Conservation (phyloP, 2,888 invertebrate species). For the Diarsia mendica region DNA sequence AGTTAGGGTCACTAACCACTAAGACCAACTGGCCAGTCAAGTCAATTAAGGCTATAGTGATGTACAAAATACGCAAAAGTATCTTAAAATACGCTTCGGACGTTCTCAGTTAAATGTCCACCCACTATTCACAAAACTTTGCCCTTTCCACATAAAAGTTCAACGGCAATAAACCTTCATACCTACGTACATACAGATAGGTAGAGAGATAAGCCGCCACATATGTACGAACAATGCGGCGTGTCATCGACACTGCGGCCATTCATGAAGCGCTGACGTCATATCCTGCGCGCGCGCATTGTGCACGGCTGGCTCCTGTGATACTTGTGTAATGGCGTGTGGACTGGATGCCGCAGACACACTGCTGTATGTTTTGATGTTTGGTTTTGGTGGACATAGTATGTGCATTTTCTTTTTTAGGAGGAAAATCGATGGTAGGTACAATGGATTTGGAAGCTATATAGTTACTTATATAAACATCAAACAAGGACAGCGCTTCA, state of each 20-base stretch:
- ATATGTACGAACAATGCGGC: constrained; percentile 69
- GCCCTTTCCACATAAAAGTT: constrained; percentile 40
- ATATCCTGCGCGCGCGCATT: constrained; percentile 74
- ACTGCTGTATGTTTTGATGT: constrained; percentile 14
- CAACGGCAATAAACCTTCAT: constrained; percentile 23
- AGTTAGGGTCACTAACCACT: too few relatives aligned
- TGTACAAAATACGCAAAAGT: background rate
- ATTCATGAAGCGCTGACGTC: constrained; percentile 75
- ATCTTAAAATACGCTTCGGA: background rate
- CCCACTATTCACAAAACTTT: constrained; percentile 27
- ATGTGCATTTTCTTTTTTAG: background rate
- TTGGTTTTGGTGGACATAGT: background rate
- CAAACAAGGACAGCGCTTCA: too few relatives aligned
- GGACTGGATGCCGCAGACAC: background rate
- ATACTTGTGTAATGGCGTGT: constrained; percentile 45
- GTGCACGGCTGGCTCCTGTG: constrained; percentile 41
- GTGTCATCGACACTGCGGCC: constrained; percentile 79
- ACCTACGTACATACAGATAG: constrained; percentile 34
- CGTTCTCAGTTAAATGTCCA: background rate
- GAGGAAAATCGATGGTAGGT: background rate
- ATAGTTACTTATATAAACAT: too few relatives aligned
- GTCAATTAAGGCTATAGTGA: background rate
- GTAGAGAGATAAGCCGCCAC: constrained; percentile 51
- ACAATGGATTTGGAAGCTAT: too few relatives aligned
- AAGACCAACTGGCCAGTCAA: too few relatives aligned